Evolutionary conservation across 2,113 vertebrate genomes (phyloP), one percentile per base, ranked within the genome.

Genomic region (Poeciliopsis turrubarensis): DNA sequence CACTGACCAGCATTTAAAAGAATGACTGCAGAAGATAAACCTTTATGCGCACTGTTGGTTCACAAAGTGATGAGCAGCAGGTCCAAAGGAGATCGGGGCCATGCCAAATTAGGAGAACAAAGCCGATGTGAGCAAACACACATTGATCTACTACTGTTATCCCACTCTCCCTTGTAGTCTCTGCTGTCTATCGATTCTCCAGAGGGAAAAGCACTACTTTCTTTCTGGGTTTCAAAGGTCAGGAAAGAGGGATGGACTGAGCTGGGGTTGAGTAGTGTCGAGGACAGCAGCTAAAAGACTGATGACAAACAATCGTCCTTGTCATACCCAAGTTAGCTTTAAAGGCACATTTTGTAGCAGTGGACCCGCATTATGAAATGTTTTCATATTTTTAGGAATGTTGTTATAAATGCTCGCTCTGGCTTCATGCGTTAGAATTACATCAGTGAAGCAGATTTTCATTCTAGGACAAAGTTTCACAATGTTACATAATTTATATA

Each of bases 161-260:
- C 79, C 73, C 32, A 17, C 72, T 73, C 65, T 44, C 17, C 65
- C 70, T 75, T 79, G 86, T 73, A 80, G 83, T 81, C 71, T 80
- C 67, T 19, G 47, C 76, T 19, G 13, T 41, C 61, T 80, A 89
- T 92, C n/a, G 88, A 92, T 92, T 86, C 80, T 86, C 81, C 84
- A 87, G 65, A 72, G 87, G 78, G 83, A 89, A 91, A 93, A 90
- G 82, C 66, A 84, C 61, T 63, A 73, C 74, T 84, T 88, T 77
- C 80, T 81, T 79, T 86, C 73, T 66, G 72, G 1, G 54, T 75
- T 91, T 86, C 92, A 93, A 92, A 92, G 91, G 86, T 92, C 89
- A 78, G 1, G 10, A 51, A 39, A 65, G 64, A 75, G 73, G 70
- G 83, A 84, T 73, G 83, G 87, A 87, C 57, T 76, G 82, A 84